Base-by-base conservation (phyloP, 1,140 invertebrate genomes). In the Trypoxylus dichotomus region DNA sequence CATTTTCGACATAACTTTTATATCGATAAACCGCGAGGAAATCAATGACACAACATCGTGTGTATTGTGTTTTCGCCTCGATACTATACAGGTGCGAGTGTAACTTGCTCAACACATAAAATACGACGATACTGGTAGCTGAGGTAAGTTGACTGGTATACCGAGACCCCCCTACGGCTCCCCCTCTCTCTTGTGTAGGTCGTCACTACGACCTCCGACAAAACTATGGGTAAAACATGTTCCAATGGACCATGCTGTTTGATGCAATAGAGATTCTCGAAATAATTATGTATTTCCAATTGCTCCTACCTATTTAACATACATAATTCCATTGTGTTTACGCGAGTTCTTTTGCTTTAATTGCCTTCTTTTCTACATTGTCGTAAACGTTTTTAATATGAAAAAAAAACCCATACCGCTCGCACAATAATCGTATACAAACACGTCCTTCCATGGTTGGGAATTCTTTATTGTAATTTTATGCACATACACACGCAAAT, bases 121-220 rank as follows among this genome's bases (percentile, higher is more conserved):
- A 73, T 73, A 42, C 71, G 71, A 42, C 37, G 71, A 73, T 73
- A 73, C 71, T 73, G 68, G 68, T 72, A 73, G 71, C 27, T n/a
- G 32, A 73, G 71, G 71, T 73, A 73, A 73, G n/a, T 73, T 73
- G 71, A 73, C 71, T 32, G 71, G 71, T 41, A 25, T 63, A 27
- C 10, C 71, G 27, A 29, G 24, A 25, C 37, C 32, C 71, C 71
- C 19, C 71, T 73, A 63, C 60, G 32, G 32, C 60, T 24, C 13
- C 37, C 71, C 32, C 71, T 24, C 63, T 27, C 71, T 73, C 25
- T 42, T 32, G 37, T 37, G 27, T 73, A 73, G 27, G 37, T 42
- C 71, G 71, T 73, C 15, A 42, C 32, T 37, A 8, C 71, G 29
- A 73, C 71, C 60, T 63, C 60, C 60, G 21, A 63, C 60, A 63